Percentiles rank a stretch among this genome's conserved stretches.
Evolutionary conservation across 2,888 invertebrate species (phyloP).

Genomic region (Osedax frankpressi): DNA sequence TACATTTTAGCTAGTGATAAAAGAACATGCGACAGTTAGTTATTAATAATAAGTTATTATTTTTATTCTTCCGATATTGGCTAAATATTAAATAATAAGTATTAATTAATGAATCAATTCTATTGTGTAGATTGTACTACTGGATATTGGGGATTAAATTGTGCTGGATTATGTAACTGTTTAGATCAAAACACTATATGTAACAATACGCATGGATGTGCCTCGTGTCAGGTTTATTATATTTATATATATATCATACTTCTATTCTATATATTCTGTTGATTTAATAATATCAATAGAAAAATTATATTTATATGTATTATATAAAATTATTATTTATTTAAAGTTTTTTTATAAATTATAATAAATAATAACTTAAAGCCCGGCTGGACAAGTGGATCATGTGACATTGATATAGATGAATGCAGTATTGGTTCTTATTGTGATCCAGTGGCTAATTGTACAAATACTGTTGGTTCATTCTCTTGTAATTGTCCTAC

Average conservation of each 20-base stretch:
- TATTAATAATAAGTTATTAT: not conserved
- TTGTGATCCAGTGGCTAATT: slow-evolving; percentile 16
- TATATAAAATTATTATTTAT: no score
- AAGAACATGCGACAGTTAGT: slow-evolving; percentile 24
- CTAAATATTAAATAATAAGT: not conserved
- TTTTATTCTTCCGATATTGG: not conserved
- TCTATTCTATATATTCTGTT: no score
- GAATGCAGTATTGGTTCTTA: not conserved
- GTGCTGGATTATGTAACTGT: slow-evolving; percentile 2
- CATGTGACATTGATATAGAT: not conserved
- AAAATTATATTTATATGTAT: no score
- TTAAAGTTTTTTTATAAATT: no score
- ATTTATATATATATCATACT: no score
- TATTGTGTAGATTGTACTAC: not conserved
- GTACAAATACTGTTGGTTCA: slow-evolving; percentile 26
- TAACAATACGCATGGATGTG: not conserved
- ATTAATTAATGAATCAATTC: no score
- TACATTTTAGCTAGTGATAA: slow-evolving; percentile 13
- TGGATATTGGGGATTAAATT: not conserved
- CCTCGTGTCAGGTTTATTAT: not conserved
- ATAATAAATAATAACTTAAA: no score
- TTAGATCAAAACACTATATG: not conserved
- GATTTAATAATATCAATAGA: no score
- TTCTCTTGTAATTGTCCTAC: slow-evolving; percentile 25
- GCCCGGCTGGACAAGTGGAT: slow-evolving; percentile 1